phyloP scores from a whole-genome alignment of 1,140 invertebrate species.

The Drosophila ananassae region DNA sequence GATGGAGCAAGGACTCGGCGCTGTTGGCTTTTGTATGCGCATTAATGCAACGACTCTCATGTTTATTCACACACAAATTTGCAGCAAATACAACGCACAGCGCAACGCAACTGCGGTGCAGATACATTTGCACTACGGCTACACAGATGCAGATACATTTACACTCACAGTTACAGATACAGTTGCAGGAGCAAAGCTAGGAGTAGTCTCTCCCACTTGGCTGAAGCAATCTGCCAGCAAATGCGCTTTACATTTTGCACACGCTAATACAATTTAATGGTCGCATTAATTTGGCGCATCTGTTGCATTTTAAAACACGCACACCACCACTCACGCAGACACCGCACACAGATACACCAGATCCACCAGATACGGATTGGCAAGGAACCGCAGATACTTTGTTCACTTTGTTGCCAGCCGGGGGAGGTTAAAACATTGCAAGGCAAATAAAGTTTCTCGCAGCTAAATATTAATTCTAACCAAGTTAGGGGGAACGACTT shows the following conservation, averaged over 20 bases:
- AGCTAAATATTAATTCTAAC: constrained; percentile 76
- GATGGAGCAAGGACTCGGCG: constrained; percentile 13
- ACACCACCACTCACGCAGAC: constrained; percentile 24
- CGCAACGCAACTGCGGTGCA: constrained; percentile 58
- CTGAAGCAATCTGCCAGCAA: constrained; percentile 62
- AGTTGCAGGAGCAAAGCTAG: neutral
- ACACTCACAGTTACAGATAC: neutral
- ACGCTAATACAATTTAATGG: constrained; percentile 82
- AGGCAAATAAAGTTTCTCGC: constrained; percentile 72
- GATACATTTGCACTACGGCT: constrained; percentile 53
- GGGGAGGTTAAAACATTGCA: constrained; percentile 49
- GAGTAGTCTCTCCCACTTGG: constrained; percentile 34
- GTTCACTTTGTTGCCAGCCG: constrained; percentile 46
- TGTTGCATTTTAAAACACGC: constrained; percentile 80
- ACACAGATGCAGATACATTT: constrained; percentile 16
- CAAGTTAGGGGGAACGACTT: constrained; percentile 46
- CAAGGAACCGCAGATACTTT: constrained; percentile 52
- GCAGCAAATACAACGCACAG: constrained; percentile 71
- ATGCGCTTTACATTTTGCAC: constrained; percentile 80
- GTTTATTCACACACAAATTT: constrained; percentile 82
- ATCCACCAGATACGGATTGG: constrained; percentile 3
- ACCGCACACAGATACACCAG: constrained; percentile 10
- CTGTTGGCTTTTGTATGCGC: constrained; percentile 79
- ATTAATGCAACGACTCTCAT: constrained; percentile 82
- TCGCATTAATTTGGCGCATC: constrained; percentile 82